Evolutionary conservation across 2,113 vertebrate species (phyloP).

Genomic region (Istiophorus platypterus): DNA sequence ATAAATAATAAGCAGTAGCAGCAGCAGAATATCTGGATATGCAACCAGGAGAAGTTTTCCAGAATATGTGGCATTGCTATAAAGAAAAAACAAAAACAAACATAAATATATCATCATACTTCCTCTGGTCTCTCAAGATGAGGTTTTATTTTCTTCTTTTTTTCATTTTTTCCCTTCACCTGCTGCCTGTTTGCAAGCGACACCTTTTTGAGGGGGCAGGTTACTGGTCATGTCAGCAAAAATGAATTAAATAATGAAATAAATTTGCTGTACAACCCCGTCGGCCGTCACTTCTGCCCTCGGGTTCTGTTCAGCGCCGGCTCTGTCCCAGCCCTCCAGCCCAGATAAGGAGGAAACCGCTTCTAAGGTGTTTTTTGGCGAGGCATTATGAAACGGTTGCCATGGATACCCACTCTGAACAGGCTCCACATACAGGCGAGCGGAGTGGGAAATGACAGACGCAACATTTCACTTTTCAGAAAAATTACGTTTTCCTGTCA

Average conservation of each 20-base stretch:
- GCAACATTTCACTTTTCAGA: slow-evolving; percentile 72
- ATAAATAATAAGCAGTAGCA: neutral
- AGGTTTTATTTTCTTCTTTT: too few species aligned
- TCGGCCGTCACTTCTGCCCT: slow-evolving; percentile 55
- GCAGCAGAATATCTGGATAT: slow-evolving; percentile 26
- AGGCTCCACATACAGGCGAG: slow-evolving; percentile 71
- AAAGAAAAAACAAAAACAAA: slow-evolving; percentile 13
- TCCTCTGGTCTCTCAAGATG: slow-evolving; percentile 18
- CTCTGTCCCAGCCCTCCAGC: slow-evolving; percentile 65
- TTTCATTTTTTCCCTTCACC: slow-evolving; percentile 17
- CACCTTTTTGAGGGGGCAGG: neutral
- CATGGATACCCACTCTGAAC: slow-evolving; percentile 80
- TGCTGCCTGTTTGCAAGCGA: slow-evolving; percentile 26
- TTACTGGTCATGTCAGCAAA: slow-evolving; percentile 12
- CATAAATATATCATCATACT: slow-evolving; percentile 36
- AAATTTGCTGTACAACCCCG: neutral
- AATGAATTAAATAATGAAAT: too few species aligned
- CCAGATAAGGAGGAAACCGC: slow-evolving; percentile 77
- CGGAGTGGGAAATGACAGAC: slow-evolving; percentile 73
- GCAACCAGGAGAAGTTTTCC: neutral
- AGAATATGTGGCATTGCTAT: neutral
- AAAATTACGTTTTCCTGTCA: slow-evolving; percentile 22
- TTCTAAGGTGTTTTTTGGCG: slow-evolving; percentile 76
- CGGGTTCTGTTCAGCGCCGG: slow-evolving; percentile 55
- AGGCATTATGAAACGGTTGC: slow-evolving; percentile 82